Conservation (phyloP, 2,888 invertebrate genomes). For the Mythimna pallens region DNA sequence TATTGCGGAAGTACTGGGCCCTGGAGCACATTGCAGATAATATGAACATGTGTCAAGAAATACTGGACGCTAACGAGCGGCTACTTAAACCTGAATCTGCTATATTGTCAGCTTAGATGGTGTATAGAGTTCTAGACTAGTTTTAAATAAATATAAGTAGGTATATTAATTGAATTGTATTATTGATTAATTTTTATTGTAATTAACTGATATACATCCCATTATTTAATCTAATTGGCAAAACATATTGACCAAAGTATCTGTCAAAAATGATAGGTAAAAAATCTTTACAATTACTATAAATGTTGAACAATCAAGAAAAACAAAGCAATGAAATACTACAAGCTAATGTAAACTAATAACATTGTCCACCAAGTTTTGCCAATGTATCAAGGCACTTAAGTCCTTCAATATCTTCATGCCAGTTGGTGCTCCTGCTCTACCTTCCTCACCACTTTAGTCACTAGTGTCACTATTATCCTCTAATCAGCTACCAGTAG, state of each 20-base stretch:
- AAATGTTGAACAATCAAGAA: conserved; percentile 1
- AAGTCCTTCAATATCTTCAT: neutral
- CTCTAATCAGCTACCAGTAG: conserved; percentile 69
- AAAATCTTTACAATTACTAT: neutral
- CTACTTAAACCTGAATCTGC: conserved; percentile 84
- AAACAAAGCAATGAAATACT: neutral
- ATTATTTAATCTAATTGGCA: neutral
- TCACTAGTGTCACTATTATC: conserved; percentile 44
- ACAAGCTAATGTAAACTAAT: too few species aligned
- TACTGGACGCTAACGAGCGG: conserved; percentile 88
- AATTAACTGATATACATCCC: neutral
- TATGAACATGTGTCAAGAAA: conserved; percentile 89
- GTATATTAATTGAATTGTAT: conserved; percentile 17
- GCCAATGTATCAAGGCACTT: neutral
- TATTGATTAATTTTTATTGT: neutral
- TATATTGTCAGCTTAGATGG: conserved; percentile 67
- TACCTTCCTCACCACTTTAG: neutral
- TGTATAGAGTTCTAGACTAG: conserved; percentile 32
- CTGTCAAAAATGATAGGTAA: neutral
- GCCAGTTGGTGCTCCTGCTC: neutral
- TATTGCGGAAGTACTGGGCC: conserved; percentile 96
- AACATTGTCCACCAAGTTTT: neutral
- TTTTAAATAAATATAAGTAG: conserved; percentile 40
- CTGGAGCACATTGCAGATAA: conserved; percentile 93
- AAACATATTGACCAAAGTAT: neutral